Conservation (phyloP, 2,888 invertebrate genomes). For the Andrena haemorrhoa region DNA sequence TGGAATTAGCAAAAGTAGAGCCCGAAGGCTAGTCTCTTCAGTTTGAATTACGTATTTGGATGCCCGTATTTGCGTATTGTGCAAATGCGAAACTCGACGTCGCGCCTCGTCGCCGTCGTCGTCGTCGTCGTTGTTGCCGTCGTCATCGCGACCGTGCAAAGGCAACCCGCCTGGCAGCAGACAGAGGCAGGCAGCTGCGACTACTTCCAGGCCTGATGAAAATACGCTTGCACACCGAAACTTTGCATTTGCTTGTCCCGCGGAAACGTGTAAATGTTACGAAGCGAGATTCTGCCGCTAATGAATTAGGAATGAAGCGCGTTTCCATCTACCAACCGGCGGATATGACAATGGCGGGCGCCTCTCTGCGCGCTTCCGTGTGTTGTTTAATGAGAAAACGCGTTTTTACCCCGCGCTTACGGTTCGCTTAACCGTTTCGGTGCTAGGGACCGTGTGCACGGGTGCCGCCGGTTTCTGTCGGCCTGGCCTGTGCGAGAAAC, state of each 20-base stretch:
- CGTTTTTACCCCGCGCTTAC: not conserved
- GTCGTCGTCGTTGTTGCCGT: constrained; percentile 25
- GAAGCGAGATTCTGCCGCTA: constrained; percentile 61
- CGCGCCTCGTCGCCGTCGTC: constrained; percentile 38
- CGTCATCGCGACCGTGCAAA: constrained; percentile 16
- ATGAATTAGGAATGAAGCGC: constrained; percentile 66
- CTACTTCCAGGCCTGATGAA: constrained; percentile 65
- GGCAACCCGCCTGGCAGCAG: constrained; percentile 12
- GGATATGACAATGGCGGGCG: constrained; percentile 43
- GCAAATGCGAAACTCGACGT: constrained; percentile 67
- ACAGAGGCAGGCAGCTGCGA: constrained; percentile 52
- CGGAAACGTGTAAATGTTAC: constrained; percentile 70
- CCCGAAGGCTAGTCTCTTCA: constrained; percentile 47
- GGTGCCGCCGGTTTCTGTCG: no score
- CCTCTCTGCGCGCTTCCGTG: constrained; percentile 18
- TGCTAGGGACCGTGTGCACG: no score
- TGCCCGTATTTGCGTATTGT: constrained; percentile 70
- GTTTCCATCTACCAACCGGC: constrained; percentile 22
- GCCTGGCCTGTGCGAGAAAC: not conserved
- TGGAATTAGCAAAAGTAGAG: constrained; percentile 64
- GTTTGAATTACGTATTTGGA: constrained; percentile 68
- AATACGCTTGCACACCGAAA: constrained; percentile 59
- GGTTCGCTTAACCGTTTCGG: not conserved
- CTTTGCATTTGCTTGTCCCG: constrained; percentile 57
- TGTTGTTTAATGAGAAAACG: constrained; percentile 31